Evolutionary conservation across 2,113 vertebrate genomes (phyloP).

Genomic region (Tenebrosternarchus preto): DNA sequence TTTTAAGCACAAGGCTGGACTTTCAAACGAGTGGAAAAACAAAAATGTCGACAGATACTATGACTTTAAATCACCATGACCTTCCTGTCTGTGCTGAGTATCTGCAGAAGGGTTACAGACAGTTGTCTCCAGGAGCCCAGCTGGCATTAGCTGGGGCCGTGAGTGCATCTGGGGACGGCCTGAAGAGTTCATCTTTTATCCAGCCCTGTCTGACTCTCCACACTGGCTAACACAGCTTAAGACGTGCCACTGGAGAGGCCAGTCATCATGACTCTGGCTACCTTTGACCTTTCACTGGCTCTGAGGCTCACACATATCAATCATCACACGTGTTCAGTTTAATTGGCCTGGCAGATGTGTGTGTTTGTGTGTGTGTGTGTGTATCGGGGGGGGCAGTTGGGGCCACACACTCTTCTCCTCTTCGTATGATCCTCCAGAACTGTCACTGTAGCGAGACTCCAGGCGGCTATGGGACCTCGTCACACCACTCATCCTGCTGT

Average conservation of each 20-base stretch:
- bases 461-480: conserved; percentile 91
- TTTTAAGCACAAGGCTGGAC: no score
- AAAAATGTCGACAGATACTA: no score
- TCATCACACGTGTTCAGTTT: neutral
- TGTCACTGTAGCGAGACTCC: conserved; percentile 97
- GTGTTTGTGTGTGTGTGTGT: no score
- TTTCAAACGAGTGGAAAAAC: no score
- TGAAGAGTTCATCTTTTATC: neutral
- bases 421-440: conserved; percentile 96
- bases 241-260: neutral
- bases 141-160: no score
- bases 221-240: neutral
- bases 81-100: no score
- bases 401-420: conserved; percentile 92
- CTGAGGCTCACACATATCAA: neutral
- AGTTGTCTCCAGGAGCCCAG: no score
- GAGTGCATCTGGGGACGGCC: no score
- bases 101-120: no score
- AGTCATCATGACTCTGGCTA: neutral
- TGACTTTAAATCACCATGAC: no score
- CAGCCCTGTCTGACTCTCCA: neutral
- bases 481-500: conserved; percentile 79
- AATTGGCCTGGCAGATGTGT: no score
- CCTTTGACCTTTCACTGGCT: neutral
- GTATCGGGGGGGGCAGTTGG: no score